Conservation (phyloP, 1,140 invertebrate species). For the Lethrus apterus region DNA sequence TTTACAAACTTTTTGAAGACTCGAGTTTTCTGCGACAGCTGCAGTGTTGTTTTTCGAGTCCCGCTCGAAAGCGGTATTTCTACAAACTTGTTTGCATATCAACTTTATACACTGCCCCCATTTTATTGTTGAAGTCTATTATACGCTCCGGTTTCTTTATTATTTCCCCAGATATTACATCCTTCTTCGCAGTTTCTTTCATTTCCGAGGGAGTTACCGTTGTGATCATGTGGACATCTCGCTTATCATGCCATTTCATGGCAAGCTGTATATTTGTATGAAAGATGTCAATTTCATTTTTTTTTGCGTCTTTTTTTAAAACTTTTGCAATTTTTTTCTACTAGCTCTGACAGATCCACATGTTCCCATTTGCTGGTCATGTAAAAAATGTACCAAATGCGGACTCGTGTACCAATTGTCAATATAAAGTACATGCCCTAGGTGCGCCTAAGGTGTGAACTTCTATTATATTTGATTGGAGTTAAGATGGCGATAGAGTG, state of each 20-base stretch:
- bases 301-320: conserved; percentile 25
- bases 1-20: no score
- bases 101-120: conserved; percentile 26
- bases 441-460: no score
- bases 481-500: no score
- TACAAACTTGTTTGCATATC: conserved; percentile 21
- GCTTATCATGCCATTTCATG: conserved; percentile 28
- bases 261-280: conserved; percentile 22
- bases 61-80: no score
- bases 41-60: no score
- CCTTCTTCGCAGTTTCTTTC: conserved; percentile 18
- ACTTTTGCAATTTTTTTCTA: conserved; percentile 26
- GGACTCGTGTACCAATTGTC: conserved; percentile 34
- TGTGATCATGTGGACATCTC: conserved; percentile 30
- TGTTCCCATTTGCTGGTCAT: conserved; percentile 24
- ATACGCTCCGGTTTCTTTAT: conserved; percentile 26
- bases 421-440: conserved; percentile 23
- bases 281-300: conserved; percentile 21
- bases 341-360: conserved; percentile 29
- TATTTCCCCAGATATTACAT: conserved; percentile 8
- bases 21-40: no score
- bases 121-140: conserved; percentile 27
- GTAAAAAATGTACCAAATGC: conserved; percentile 23
- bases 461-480: no score
- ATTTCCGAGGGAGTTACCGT: conserved; percentile 21